A percentile compares a stretch with the other conserved stretches of the same genome.
Conservation (phyloP, 2,888 invertebrate species). For the Drosophila pseudotalamancana region DNA sequence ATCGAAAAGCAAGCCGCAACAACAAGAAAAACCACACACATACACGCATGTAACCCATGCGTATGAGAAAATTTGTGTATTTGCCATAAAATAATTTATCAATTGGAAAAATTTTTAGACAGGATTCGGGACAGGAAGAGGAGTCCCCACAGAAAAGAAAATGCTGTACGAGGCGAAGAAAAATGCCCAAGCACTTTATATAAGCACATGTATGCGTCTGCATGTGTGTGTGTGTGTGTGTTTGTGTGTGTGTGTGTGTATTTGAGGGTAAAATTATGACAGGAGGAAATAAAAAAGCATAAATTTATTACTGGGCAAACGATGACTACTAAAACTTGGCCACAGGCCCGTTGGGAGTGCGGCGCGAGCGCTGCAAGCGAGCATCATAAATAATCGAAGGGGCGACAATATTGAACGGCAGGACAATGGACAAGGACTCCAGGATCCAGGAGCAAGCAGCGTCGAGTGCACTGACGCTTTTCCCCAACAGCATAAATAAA, state of each 20-base stretch:
- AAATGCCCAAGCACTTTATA: constrained; percentile 66
- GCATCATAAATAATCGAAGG: constrained; percentile 78
- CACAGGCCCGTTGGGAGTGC: constrained; percentile 66
- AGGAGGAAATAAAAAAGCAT: constrained; percentile 81
- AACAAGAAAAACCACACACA: constrained; percentile 30
- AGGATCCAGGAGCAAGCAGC: constrained; percentile 8
- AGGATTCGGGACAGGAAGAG: constrained; percentile 23
- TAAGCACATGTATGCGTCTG: constrained; percentile 21
- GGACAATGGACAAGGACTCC: constrained; percentile 52
- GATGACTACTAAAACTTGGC: constrained; percentile 79
- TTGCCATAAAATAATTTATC: constrained; percentile 80
- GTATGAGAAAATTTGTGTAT: constrained; percentile 77
- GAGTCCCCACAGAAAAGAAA: constrained; percentile 9
- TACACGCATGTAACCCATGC: constrained; percentile 37
- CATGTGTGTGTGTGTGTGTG: constrained; percentile 4
- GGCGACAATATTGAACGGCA: constrained; percentile 76
- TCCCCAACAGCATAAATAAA: constrained; percentile 55
- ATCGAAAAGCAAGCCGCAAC: constrained; percentile 54
- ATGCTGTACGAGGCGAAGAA: constrained; percentile 48
- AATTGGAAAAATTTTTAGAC: constrained; percentile 75
- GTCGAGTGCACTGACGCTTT: constrained; percentile 54
- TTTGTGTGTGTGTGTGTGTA: constrained; percentile 50
- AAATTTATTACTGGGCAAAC: constrained; percentile 78
- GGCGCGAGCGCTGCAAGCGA: constrained; percentile 57
- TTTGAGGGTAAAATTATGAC: constrained; percentile 80